A percentile compares a stretch with the other conserved stretches of the same genome.
phyloP scores from a whole-genome alignment of 2,113 vertebrate species.

The Terrapene triunguis region DNA sequence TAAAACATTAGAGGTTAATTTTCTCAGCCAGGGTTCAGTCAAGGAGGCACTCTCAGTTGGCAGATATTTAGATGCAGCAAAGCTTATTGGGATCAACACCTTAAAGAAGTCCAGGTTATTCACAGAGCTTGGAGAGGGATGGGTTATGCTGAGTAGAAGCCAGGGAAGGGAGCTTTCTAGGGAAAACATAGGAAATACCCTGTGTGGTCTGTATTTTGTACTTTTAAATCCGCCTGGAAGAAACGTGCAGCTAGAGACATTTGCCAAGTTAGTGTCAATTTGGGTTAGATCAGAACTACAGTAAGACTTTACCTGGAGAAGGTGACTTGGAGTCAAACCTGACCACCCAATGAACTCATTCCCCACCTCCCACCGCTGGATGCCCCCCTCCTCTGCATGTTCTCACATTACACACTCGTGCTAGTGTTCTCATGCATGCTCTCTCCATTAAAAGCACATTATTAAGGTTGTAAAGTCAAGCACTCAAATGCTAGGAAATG shows the following conservation, averaged over 20 bases:
- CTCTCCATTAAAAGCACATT: neutral
- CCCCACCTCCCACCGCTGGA: neutral
- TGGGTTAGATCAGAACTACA: neutral
- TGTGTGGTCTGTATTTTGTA: neutral
- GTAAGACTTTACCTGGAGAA: neutral
- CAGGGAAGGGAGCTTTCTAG: neutral
- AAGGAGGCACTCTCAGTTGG: neutral
- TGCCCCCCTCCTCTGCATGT: neutral
- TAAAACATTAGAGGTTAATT: neutral
- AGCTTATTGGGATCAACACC: neutral
- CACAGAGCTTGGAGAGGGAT: neutral
- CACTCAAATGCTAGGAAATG: neutral
- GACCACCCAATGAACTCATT: neutral
- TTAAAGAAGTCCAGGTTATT: neutral
- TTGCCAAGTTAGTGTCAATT: neutral
- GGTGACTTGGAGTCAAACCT: neutral
- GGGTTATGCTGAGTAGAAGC: neutral
- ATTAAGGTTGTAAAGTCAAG: neutral
- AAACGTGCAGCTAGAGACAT: neutral
- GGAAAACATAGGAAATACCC: neutral
- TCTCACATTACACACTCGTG: neutral
- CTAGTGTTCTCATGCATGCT: too few relatives aligned
- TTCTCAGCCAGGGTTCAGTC: neutral
- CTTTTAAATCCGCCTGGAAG: neutral
- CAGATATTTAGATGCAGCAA: accelerated